Evolutionary conservation across 2,888 invertebrate genomes (phyloP).

Genomic region (Lacanobia wlatinum): DNA sequence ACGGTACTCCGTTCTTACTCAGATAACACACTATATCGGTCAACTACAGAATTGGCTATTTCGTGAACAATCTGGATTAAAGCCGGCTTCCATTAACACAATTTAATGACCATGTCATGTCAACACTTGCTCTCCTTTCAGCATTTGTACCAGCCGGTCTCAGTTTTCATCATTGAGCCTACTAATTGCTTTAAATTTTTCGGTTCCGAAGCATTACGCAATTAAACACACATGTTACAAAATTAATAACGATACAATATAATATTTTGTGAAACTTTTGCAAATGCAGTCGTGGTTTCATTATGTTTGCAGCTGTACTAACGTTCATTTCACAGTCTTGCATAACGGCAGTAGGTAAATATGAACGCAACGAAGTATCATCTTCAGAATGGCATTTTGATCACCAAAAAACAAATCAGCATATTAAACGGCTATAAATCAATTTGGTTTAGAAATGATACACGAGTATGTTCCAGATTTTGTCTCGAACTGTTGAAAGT

Average conservation of each 20-base stretch:
- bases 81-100: not conserved
- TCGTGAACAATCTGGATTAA: constrained; percentile 5
- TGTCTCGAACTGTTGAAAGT: constrained; percentile 6
- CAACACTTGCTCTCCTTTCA: not conserved
- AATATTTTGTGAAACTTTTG: constrained; percentile 10
- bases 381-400: constrained; percentile 11
- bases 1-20: not conserved
- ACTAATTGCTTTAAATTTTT: not conserved
- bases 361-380: constrained; percentile 1
- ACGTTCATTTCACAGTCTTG: not conserved
- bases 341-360: not conserved
- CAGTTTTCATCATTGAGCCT: not conserved
- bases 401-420: constrained; percentile 13
- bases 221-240: constrained; percentile 8
- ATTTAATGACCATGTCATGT: not conserved
- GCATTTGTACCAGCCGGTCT: not conserved
- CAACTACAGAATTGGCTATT: constrained; percentile 13
- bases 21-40: constrained; percentile 16
- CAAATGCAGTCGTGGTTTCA: constrained; percentile 12
- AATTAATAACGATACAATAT: constrained; percentile 14
- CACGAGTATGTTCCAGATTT: not conserved
- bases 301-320: not conserved
- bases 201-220: not conserved
- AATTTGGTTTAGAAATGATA: constrained; percentile 10
- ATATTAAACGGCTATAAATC: not conserved